Base-by-base conservation (phyloP, 2,113 vertebrate species). In the Aegithalos caudatus region DNA sequence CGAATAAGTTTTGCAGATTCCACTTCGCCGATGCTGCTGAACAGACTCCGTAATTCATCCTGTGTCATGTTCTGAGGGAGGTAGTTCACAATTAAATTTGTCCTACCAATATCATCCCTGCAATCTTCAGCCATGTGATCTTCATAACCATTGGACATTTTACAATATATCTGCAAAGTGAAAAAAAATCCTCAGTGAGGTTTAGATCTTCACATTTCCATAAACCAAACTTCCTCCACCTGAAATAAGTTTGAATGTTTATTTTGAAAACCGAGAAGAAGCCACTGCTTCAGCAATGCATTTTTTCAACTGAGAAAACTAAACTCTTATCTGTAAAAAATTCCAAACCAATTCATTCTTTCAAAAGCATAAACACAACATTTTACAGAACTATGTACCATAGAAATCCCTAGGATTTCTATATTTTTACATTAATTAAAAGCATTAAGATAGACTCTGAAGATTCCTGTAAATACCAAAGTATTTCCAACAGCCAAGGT, bases 131-230 rank as follows among this genome's bases (percentile, higher is more conserved):
- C 99, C 99, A 99, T 99, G 98, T 99, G 99, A 97, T 99, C 99
- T 98, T 99, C 99, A 98, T 99, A 99, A 99, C 99, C 99, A 98
- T 99, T 99, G 94, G 99, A 99, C 99, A 99, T 99, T 97, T 98
- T 98, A 97, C 96, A 98, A 92, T 98, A 97, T 97, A 98, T 98
- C 99, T 99, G 98, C 44, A 94, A 90, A 93, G 71, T 73, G 47
- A 97, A 97, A 97, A 97, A 81, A 53, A 74, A 95, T 29, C 4
- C 3, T 40, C 79, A 48, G 3, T 95, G 38, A 96, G 67, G 72
- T 89, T 33, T 14, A 45, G 38, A 45, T 14, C 22, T 58, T 72
- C 22, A 60, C 12, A 33, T 4, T 57, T 40, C 19, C 62, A 27
- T 18, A 33, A 81, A 53, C 9, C 12, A 72, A 87, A 64, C 35